Evolutionary conservation across 2,797 vertebrate species (phyloP).

Genomic region (Otus scops): DNA sequence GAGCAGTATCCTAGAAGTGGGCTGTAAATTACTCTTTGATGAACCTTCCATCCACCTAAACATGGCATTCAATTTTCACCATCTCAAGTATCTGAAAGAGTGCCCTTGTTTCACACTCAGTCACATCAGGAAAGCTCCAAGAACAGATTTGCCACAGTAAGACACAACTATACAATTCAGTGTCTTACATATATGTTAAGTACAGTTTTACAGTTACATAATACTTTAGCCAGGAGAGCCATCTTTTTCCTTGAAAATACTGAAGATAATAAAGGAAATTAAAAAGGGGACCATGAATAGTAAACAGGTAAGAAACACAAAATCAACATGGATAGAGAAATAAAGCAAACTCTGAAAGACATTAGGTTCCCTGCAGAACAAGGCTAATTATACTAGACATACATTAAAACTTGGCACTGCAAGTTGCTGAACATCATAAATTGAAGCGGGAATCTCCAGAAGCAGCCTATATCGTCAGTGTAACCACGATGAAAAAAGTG

Average conservation of each 20-base stretch:
- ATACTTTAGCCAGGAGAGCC: background rate
- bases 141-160: background rate
- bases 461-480: background rate
- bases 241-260: background rate
- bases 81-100: background rate
- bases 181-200: background rate
- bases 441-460: background rate
- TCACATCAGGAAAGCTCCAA: background rate
- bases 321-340: background rate
- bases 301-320: background rate
- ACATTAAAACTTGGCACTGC: background rate
- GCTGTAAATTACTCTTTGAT: background rate
- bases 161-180: background rate
- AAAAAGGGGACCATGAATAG: background rate
- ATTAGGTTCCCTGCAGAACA: background rate
- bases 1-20: background rate
- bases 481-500: background rate
- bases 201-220: background rate
- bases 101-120: background rate
- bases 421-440: background rate
- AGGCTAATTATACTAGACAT: background rate
- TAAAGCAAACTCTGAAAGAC: background rate
- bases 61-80: background rate
- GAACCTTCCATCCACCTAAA: background rate
- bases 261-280: background rate